Conservation (phyloP, 2,888 invertebrate genomes). For the Scelioninae gen. 1 region DNA sequence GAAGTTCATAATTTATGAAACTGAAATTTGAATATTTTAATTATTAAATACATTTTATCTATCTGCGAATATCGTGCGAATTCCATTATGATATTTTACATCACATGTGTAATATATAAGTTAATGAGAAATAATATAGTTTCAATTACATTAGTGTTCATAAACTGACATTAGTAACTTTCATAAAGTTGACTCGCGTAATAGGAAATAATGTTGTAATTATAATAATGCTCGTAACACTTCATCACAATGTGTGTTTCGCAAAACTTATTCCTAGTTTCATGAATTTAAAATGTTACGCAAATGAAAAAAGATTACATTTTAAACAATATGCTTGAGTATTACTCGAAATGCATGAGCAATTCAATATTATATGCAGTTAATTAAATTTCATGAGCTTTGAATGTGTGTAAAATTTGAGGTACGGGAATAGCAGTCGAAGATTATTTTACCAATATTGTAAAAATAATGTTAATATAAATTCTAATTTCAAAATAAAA, state of each 20-base stretch:
- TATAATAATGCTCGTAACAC: conserved; percentile 30
- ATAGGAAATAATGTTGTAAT: conserved; percentile 36
- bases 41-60: neutral
- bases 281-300: neutral
- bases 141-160: conserved; percentile 32
- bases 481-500: too few species aligned
- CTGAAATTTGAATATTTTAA: too few species aligned
- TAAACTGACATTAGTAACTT: conserved; percentile 35
- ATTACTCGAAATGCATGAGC: too few species aligned
- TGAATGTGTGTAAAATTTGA: too few species aligned
- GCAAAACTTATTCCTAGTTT: conserved; percentile 5
- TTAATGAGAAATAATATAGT: conserved; percentile 29
- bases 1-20: too few species aligned
- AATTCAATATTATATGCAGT: too few species aligned
- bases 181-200: conserved; percentile 32
- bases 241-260: conserved; percentile 11
- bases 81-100: conserved; percentile 16
- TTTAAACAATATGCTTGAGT: too few species aligned
- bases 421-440: too few species aligned
- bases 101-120: conserved; percentile 18
- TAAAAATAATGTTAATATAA: too few species aligned
- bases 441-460: too few species aligned
- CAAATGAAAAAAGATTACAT: too few species aligned
- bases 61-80: neutral
- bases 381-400: too few species aligned